Conservation (phyloP, 2,113 vertebrate genomes). For the Calidris pygmaea region DNA sequence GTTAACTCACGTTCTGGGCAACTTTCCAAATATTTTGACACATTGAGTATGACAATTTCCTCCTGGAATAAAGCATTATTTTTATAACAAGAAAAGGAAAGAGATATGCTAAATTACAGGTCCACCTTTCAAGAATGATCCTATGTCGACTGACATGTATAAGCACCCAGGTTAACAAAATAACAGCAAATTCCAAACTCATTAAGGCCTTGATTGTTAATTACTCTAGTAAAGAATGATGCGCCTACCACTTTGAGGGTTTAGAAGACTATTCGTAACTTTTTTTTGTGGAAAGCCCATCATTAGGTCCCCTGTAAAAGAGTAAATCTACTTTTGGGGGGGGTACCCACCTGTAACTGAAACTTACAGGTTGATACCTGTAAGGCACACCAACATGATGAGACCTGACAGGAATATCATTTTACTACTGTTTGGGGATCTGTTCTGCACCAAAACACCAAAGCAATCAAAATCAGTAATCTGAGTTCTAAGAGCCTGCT, state of each 20-base stretch:
- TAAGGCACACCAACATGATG: not conserved
- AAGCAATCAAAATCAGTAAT: not conserved
- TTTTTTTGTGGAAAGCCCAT: not conserved
- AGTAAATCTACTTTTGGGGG: not conserved
- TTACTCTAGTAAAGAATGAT: not conserved
- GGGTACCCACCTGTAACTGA: not conserved
- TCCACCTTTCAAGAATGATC: not conserved
- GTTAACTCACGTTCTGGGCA: not conserved
- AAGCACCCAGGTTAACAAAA: not conserved
- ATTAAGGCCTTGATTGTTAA: not conserved
- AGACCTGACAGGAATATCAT: not conserved
- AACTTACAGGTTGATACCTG: not conserved
- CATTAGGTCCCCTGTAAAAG: not conserved
- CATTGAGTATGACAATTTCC: not conserved
- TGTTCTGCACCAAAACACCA: not conserved
- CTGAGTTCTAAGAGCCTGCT: not conserved
- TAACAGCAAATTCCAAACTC: not conserved
- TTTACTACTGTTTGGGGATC: not conserved
- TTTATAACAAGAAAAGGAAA: not conserved
- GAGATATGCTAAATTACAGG: not conserved
- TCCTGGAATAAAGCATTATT: not conserved
- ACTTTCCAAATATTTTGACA: constrained; percentile 3
- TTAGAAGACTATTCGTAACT: not conserved
- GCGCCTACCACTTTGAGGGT: not conserved
- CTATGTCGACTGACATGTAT: not conserved